phyloP scores from a whole-genome alignment of 2,888 invertebrate genomes.

The Drosophila gaucha region DNA sequence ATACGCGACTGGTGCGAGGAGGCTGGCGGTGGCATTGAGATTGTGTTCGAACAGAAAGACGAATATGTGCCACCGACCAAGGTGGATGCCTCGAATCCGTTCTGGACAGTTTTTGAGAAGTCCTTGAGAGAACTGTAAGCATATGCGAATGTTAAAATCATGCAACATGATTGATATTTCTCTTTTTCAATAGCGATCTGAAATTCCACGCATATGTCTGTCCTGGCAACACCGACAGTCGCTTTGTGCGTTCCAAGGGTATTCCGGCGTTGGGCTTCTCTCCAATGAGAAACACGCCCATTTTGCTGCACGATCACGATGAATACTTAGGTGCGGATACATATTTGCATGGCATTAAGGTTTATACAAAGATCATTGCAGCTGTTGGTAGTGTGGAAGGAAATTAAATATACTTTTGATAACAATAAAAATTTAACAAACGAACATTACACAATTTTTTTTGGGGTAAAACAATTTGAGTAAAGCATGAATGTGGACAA shows the following conservation, averaged over 20 bases:
- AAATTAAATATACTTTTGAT: not conserved
- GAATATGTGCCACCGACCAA: constrained; percentile 87
- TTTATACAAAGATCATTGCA: constrained; percentile 86
- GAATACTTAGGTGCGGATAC: constrained; percentile 92
- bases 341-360: constrained; percentile 92
- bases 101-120: constrained; percentile 90
- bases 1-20: constrained; percentile 87
- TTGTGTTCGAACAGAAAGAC: constrained; percentile 89
- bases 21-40: constrained; percentile 89
- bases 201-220: constrained; percentile 90
- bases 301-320: constrained; percentile 95
- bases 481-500: no score
- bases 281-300: constrained; percentile 93
- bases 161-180: not conserved
- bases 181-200: constrained; percentile 24
- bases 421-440: not conserved
- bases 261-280: constrained; percentile 96
- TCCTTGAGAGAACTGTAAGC: constrained; percentile 87
- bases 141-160: not conserved
- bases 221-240: constrained; percentile 95
- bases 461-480: constrained; percentile 5
- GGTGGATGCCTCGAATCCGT: constrained; percentile 88
- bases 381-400: constrained; percentile 68
- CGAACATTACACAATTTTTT: constrained; percentile 8
- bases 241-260: constrained; percentile 91